Conservation (phyloP, 2,888 invertebrate genomes). For the Helleia helle region DNA sequence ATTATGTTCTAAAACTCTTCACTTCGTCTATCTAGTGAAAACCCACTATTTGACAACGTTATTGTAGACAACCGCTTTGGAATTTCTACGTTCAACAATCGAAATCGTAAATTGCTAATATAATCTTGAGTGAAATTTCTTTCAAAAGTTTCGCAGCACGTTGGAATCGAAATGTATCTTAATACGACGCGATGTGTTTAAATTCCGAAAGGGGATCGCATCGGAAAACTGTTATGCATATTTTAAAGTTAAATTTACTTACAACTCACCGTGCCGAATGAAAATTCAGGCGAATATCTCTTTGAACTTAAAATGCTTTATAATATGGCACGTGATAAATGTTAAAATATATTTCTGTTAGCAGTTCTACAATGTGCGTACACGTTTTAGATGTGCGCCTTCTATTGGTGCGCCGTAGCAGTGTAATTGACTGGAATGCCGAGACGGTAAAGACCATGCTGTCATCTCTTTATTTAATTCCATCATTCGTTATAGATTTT, state of each 20-base stretch:
- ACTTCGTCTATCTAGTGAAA: no score
- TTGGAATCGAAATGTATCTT: constrained; percentile 69
- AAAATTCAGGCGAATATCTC: constrained; percentile 52
- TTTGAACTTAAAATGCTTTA: constrained; percentile 62
- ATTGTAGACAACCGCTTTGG: no score
- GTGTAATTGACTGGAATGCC: no score
- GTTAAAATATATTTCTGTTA: no score
- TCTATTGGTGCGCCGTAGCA: no score
- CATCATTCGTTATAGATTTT: no score
- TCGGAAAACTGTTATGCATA: constrained; percentile 73
- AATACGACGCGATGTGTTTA: constrained; percentile 68
- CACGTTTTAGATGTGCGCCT: no score
- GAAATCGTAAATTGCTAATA: background rate
- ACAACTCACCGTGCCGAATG: constrained; percentile 44
- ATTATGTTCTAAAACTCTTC: no score
- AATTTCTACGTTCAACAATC: background rate
- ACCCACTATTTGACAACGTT: no score
- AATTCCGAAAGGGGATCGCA: constrained; percentile 65
- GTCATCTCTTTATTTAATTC: no score
- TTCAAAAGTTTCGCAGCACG: constrained; percentile 45
- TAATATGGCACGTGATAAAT: constrained; percentile 46
- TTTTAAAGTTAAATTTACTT: constrained; percentile 73
- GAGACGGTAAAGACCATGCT: no score
- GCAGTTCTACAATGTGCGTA: no score
- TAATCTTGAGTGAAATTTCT: constrained; percentile 33